phyloP scores from a whole-genome alignment of 2,797 vertebrate species.

The Parotocinclus haroldoi region DNA sequence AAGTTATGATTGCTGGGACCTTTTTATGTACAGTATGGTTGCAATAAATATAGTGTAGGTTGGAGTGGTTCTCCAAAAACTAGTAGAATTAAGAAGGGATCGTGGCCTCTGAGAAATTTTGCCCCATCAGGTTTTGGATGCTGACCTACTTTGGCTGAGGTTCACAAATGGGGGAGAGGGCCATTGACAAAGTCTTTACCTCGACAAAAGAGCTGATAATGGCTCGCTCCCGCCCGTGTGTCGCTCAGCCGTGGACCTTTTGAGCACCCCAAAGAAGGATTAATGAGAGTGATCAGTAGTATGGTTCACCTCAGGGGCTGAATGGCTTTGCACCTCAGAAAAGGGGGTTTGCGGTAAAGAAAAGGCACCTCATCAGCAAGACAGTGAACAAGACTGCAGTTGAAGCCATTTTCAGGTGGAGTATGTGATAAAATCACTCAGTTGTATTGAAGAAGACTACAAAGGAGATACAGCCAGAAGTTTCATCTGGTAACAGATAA shows the following conservation, averaged over 20 bases:
- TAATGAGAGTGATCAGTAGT: slow-evolving; percentile 27
- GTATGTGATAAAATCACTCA: slow-evolving; percentile 13
- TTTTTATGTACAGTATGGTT: no score
- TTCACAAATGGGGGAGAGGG: slow-evolving; percentile 29
- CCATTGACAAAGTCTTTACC: slow-evolving; percentile 36
- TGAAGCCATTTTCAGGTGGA: slow-evolving; percentile 13
- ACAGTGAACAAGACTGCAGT: neutral
- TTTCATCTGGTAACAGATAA: slow-evolving; percentile 27
- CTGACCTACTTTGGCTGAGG: slow-evolving; percentile 43
- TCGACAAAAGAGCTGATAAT: slow-evolving; percentile 44
- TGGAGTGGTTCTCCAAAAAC: no score
- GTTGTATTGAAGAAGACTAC: slow-evolving; percentile 12
- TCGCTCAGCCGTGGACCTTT: slow-evolving; percentile 13
- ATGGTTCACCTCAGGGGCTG: slow-evolving; percentile 25
- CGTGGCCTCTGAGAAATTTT: slow-evolving; percentile 6
- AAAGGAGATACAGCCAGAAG: slow-evolving; percentile 1
- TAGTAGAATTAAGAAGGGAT: no score
- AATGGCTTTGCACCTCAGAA: slow-evolving; percentile 19
- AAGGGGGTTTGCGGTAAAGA: neutral
- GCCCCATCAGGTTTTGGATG: slow-evolving; percentile 18
- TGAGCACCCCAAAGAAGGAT: slow-evolving; percentile 20
- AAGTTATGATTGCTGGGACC: no score
- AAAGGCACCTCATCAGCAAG: slow-evolving; percentile 11
- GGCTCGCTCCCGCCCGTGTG: slow-evolving; percentile 17
- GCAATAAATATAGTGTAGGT: no score